phyloP scores from a whole-genome alignment of 1,140 invertebrate species.

The Pachypeltis micranthus region DNA sequence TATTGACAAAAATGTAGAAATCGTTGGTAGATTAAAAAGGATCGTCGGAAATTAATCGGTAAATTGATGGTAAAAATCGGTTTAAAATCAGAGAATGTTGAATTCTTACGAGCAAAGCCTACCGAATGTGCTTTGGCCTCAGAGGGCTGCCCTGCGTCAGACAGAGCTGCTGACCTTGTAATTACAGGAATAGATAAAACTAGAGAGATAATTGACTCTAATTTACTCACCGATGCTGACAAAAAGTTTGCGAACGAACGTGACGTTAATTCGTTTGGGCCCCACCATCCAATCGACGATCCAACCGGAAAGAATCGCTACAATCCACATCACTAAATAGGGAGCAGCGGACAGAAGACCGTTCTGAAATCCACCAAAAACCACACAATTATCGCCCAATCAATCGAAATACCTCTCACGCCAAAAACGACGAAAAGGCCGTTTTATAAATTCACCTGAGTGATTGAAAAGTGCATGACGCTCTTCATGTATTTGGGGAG shows the following conservation, averaged over 20 bases:
- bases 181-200: neutral
- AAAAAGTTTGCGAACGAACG: slow-evolving; percentile 55
- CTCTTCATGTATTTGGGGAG: slow-evolving; percentile 75
- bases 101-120: too few species aligned
- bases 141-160: too few species aligned
- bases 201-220: neutral
- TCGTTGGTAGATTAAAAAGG: too few species aligned
- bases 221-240: slow-evolving; percentile 45
- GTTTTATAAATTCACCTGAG: slow-evolving; percentile 41
- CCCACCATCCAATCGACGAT: slow-evolving; percentile 49
- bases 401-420: too few species aligned
- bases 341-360: slow-evolving; percentile 46
- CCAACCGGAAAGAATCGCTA: slow-evolving; percentile 44
- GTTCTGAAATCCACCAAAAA: slow-evolving; percentile 39
- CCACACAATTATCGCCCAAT: too few species aligned
- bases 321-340: slow-evolving; percentile 51
- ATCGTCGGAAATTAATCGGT: too few species aligned
- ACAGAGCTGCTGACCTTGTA: too few species aligned
- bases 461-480: slow-evolving; percentile 64
- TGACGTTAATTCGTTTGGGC: slow-evolving; percentile 42
- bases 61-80: too few species aligned
- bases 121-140: too few species aligned
- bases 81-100: too few species aligned
- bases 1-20: too few species aligned
- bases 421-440: too few species aligned